Percentiles rank a stretch among this genome's conserved stretches.
phyloP scores from a whole-genome alignment of 2,888 invertebrate species.

The Allolobophora icterica region DNA sequence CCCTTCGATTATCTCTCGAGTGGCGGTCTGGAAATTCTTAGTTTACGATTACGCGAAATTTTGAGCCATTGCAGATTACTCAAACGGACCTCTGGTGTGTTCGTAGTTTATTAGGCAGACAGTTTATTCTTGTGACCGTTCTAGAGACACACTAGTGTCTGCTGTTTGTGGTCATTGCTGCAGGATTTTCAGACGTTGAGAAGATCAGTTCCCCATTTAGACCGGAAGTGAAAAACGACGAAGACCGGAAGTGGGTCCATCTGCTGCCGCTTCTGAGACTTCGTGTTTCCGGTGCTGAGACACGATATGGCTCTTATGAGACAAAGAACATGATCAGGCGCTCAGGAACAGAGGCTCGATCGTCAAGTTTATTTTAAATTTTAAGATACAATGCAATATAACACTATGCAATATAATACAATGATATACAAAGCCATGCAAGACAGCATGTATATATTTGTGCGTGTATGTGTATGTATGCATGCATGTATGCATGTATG shows the following conservation, averaged over 20 bases:
- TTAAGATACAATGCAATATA: background rate
- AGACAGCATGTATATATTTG: too few species aligned
- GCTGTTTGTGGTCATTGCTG: background rate
- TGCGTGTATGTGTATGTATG: background rate
- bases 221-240: background rate
- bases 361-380: background rate
- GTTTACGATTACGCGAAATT: too few species aligned
- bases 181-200: background rate
- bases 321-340: background rate
- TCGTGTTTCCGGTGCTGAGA: background rate
- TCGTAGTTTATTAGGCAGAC: background rate
- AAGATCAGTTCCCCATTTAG: background rate
- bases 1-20: too few species aligned
- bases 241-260: background rate
- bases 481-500: background rate
- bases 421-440: too few species aligned
- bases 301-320: background rate
- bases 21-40: too few species aligned
- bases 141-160: background rate
- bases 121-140: background rate
- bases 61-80: too few species aligned
- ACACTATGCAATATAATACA: background rate
- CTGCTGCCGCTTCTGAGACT: background rate
- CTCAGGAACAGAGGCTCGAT: too few species aligned
- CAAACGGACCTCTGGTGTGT: too few species aligned